phyloP scores from a whole-genome alignment of 2,888 invertebrate species.

The Venusia cambrica region DNA sequence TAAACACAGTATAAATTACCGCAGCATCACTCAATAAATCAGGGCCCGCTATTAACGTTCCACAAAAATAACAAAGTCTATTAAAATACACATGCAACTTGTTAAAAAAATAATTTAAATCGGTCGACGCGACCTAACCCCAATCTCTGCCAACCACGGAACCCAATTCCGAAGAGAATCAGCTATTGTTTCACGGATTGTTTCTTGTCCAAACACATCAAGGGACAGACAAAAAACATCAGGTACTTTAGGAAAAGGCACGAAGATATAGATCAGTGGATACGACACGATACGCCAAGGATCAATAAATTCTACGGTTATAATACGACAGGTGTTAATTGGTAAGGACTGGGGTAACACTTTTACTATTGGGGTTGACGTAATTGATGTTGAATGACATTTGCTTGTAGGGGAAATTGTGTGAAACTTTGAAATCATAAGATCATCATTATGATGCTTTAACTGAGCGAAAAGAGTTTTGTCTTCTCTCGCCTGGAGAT shows the following conservation, averaged over 20 bases:
- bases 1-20: slow-evolving; percentile 28
- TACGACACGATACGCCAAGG: slow-evolving; percentile 24
- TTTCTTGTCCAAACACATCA: slow-evolving; percentile 64
- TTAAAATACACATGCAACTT: slow-evolving; percentile 46
- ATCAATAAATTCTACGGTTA: slow-evolving; percentile 32
- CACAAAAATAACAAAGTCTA: slow-evolving; percentile 36
- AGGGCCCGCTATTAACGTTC: slow-evolving; percentile 49
- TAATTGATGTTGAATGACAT: slow-evolving; percentile 4
- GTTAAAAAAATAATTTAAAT: slow-evolving; percentile 68
- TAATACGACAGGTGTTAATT: slow-evolving; percentile 28
- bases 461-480: too few relatives aligned
- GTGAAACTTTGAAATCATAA: not conserved
- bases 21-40: slow-evolving; percentile 56
- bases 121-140: slow-evolving; percentile 55
- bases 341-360: slow-evolving; percentile 15
- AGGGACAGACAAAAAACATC: slow-evolving; percentile 70
- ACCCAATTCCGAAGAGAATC: slow-evolving; percentile 41
- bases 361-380: slow-evolving; percentile 6
- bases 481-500: too few relatives aligned
- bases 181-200: slow-evolving; percentile 72
- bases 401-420: slow-evolving; percentile 1
- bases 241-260: slow-evolving; percentile 50
- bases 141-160: slow-evolving; percentile 25
- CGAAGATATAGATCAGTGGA: slow-evolving; percentile 40
- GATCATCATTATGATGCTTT: not conserved